phyloP scores from a whole-genome alignment of 2,888 invertebrate genomes.

The Philonicus albiceps region DNA sequence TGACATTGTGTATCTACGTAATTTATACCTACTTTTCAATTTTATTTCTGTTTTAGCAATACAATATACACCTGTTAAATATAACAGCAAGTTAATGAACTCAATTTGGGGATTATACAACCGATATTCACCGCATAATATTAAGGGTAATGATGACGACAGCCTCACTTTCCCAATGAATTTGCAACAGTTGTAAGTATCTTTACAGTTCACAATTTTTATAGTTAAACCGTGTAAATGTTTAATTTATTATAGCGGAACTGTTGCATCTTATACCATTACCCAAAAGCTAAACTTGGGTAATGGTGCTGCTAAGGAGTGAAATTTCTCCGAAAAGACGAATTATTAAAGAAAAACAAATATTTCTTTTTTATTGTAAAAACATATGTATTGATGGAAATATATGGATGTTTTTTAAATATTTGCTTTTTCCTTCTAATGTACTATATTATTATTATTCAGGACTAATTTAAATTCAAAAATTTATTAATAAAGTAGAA shows the following conservation, averaged over 20 bases:
- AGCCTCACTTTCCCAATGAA: slow-evolving; percentile 48
- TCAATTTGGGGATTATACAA: slow-evolving; percentile 93
- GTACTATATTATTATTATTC: too few species aligned
- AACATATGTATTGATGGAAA: background rate
- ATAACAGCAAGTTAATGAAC: slow-evolving; percentile 88
- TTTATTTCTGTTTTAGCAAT: slow-evolving; percentile 64
- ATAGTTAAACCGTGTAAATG: background rate
- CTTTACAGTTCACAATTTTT: background rate
- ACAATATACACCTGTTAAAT: slow-evolving; percentile 76
- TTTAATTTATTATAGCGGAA: slow-evolving; percentile 50
- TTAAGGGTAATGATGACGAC: slow-evolving; percentile 77
- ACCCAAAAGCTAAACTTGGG: slow-evolving; percentile 53
- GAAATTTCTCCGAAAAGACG: slow-evolving; percentile 49
- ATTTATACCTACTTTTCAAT: background rate
- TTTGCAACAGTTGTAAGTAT: slow-evolving; percentile 56
- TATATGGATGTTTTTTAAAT: background rate
- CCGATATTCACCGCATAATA: slow-evolving; percentile 86
- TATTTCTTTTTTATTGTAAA: background rate
- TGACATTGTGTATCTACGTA: background rate
- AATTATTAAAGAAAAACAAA: background rate
- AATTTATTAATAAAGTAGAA: too few species aligned
- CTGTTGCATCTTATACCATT: slow-evolving; percentile 56
- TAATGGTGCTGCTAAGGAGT: slow-evolving; percentile 52
- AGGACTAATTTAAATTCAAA: too few species aligned
- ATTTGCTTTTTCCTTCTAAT: background rate